phyloP scores from a whole-genome alignment of 2,888 invertebrate genomes.

The Phlogophora meticulosa region DNA sequence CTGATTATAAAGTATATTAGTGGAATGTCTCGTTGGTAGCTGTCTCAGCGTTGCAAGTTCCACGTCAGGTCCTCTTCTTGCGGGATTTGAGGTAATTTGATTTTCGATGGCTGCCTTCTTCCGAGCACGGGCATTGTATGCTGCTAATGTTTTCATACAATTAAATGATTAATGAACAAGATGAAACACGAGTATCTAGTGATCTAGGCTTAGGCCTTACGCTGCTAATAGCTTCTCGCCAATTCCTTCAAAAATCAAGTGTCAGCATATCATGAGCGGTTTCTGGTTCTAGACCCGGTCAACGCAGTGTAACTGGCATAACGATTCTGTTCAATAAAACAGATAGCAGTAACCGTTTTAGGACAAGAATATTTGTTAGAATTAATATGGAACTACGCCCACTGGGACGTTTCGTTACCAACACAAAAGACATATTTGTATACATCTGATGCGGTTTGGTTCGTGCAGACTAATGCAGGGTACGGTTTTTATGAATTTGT shows the following conservation, averaged over 20 bases:
- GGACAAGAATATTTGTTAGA: too few species aligned
- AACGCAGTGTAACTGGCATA: too few species aligned
- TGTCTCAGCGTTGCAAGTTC: conserved; percentile 97
- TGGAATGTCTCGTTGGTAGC: conserved; percentile 96
- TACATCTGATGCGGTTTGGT: too few species aligned
- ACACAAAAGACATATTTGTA: too few species aligned
- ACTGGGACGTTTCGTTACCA: too few species aligned
- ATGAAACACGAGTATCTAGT: background rate
- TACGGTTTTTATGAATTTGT: too few species aligned
- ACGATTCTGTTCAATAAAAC: too few species aligned
- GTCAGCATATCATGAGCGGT: too few species aligned
- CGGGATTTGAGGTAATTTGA: conserved; percentile 83
- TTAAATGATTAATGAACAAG: conserved; percentile 8
- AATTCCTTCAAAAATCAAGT: background rate
- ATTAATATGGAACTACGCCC: too few species aligned
- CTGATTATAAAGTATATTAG: conserved; percentile 95
- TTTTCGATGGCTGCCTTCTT: conserved; percentile 93
- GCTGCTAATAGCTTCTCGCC: background rate
- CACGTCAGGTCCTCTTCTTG: conserved; percentile 93
- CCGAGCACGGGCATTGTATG: conserved; percentile 92
- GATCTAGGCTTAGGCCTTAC: background rate
- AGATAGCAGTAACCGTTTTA: too few species aligned
- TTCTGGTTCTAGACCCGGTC: too few species aligned
- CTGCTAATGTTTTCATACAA: conserved; percentile 76
- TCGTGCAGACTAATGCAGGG: too few species aligned